Evolutionary conservation across 2,888 invertebrate species (phyloP).

Genomic region (Oscheius onirici): DNA sequence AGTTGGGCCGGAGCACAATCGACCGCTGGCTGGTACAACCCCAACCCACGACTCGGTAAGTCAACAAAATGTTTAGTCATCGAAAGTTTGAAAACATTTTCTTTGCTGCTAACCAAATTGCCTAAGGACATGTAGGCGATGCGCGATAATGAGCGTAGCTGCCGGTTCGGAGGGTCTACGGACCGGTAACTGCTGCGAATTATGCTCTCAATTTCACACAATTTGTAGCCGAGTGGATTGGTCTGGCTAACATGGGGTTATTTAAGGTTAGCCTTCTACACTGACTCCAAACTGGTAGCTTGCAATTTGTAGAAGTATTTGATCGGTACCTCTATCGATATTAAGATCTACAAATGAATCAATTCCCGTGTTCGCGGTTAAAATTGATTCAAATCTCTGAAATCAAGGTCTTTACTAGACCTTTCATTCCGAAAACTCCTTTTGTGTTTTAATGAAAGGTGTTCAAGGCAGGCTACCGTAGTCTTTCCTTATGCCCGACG

Average conservation of each 20-base stretch:
- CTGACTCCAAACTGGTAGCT: no score
- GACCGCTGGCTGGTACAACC: slow-evolving; percentile 26
- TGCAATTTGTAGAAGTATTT: no score
- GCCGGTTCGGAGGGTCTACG: slow-evolving; percentile 21
- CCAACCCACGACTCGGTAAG: slow-evolving; percentile 26
- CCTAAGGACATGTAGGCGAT: slow-evolving; percentile 20
- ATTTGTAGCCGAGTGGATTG: slow-evolving; percentile 29
- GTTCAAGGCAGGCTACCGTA: slow-evolving; percentile 31
- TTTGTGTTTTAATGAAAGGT: slow-evolving; percentile 11
- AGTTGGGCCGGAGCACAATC: slow-evolving; percentile 29
- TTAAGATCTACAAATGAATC: no score
- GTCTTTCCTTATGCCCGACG: slow-evolving; percentile 18
- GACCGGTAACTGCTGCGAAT: slow-evolving; percentile 30
- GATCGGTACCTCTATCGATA: no score
- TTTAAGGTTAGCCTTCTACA: neutral
- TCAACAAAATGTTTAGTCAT: slow-evolving; percentile 24
- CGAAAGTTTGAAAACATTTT: neutral
- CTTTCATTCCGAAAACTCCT: slow-evolving; percentile 12
- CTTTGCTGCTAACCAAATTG: neutral
- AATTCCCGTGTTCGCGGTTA: no score
- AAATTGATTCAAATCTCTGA: no score
- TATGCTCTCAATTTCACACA: slow-evolving; percentile 35
- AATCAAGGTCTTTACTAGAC: slow-evolving; percentile 23
- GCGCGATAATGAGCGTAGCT: slow-evolving; percentile 20
- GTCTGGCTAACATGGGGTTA: slow-evolving; percentile 6